Percentiles rank a stretch among this genome's conserved stretches.
These are phyloP conservation scores for Mirza zaza DNA, from an alignment of 2,113 vertebrate species.

Conservation along the genomic window DNA sequence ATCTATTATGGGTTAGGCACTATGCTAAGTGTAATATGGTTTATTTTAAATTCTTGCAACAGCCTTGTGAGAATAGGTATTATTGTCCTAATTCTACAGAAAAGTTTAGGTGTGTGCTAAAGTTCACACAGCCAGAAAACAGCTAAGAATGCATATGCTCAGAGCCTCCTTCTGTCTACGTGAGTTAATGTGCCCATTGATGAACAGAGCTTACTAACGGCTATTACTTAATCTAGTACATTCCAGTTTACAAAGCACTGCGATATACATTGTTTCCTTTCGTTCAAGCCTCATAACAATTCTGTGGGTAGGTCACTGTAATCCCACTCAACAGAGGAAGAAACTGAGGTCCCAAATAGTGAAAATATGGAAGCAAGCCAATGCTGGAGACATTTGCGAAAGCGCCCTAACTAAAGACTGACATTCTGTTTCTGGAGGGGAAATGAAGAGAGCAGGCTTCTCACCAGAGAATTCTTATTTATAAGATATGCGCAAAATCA, in stretches of 20 bases:
- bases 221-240: background rate
- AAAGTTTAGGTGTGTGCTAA: background rate
- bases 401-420: background rate
- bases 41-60: background rate
- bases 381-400: background rate
- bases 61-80: background rate
- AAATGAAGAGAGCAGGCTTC: background rate
- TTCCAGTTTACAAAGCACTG: background rate
- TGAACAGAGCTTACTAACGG: background rate
- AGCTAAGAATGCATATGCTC: background rate
- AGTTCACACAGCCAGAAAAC: slow-evolving; percentile 11
- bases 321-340: background rate
- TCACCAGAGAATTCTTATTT: background rate
- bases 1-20: background rate
- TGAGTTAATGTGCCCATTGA: background rate
- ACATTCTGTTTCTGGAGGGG: background rate
- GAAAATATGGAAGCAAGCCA: background rate
- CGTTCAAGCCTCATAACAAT: background rate
- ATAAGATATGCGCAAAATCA: background rate
- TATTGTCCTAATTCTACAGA: background rate
- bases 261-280: background rate
- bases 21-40: background rate
- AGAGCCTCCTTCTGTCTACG: background rate
- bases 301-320: background rate
- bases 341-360: background rate